A percentile compares a stretch with the other conserved stretches of the same genome.
These are phyloP conservation scores for Argyra leucocephala DNA, from an alignment of 2,888 invertebrate genomes.

Conservation along the genomic window DNA sequence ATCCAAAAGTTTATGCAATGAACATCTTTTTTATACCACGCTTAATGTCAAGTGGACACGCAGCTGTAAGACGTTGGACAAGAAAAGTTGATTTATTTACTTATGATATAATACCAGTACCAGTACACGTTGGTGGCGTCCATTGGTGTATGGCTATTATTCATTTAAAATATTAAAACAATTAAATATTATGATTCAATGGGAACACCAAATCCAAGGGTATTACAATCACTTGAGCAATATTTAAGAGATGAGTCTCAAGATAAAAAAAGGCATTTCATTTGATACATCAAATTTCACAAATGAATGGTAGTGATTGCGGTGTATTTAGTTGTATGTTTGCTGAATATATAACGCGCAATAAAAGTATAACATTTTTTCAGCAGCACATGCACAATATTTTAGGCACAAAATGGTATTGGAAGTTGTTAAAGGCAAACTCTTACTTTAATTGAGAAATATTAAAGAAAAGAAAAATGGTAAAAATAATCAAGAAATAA, in stretches of 20 bases:
- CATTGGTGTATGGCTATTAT: conserved; percentile 95
- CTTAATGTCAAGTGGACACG: conserved; percentile 66
- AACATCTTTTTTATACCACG: conserved; percentile 95
- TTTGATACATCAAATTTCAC: conserved; percentile 69
- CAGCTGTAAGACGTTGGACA: conserved; percentile 82
- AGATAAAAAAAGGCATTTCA: conserved; percentile 72
- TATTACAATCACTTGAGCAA: conserved; percentile 59
- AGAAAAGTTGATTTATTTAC: conserved; percentile 71
- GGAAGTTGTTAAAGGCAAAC: conserved; percentile 69
- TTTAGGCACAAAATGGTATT: conserved; percentile 83
- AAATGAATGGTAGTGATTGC: conserved; percentile 95
- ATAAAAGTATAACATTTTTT: conserved; percentile 67
- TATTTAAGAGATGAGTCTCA: conserved; percentile 76
- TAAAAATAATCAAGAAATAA: no score
- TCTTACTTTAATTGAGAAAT: conserved; percentile 48
- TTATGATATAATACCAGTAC: conserved; percentile 75
- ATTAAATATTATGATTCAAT: conserved; percentile 88
- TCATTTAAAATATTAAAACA: conserved; percentile 61
- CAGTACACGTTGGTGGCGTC: conserved; percentile 83
- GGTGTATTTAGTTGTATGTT: conserved; percentile 96
- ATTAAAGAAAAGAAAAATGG: no score
- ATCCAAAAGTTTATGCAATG: conserved; percentile 73
- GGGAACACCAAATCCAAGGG: conserved; percentile 68
- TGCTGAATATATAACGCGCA: conserved; percentile 79
- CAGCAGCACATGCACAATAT: conserved; percentile 92